Evolutionary conservation across 2,113 vertebrate genomes (phyloP), one percentile per base, ranked within the genome.

Genomic region (Xenopus laevis): DNA sequence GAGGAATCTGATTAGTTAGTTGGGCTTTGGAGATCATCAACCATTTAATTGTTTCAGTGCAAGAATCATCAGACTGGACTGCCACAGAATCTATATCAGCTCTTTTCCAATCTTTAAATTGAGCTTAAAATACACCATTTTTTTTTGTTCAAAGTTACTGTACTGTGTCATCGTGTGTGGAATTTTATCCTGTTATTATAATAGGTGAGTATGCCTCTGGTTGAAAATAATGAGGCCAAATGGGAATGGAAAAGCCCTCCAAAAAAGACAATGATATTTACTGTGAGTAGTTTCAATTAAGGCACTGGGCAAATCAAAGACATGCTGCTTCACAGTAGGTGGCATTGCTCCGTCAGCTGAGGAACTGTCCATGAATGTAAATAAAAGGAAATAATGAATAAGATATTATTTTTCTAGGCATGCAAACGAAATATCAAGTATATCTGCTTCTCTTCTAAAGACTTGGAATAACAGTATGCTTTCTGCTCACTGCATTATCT

Each of bases 211-310:
- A 75, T 75, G 47, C 66, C 50, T 77, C 66, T 65, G 60, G 67
- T 70, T 70, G 59, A 62, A 77, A 77, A 77, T 77, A 77, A 77
- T 77, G 74, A 70, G 74, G 74, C 74, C 74, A 77, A 77, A 70
- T 77, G 74, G 66, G 74, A 77, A 64, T 64, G 59, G 58, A 77
- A 77, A 70, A 45, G 60, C 50, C 74, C 67, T 70, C 52, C 17
- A 52, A 59, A 65, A 62, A 44, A n/a, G 30, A 77, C 62, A 77
- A 64, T 46, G 15, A 30, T 69, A 69, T 76, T 76, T 76, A 50
- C 74, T 69, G 47, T 44, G 59, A 76, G 64, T 23, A 77, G 66
- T 77, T 77, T 77, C 74, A 70, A 77, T 77, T 77, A 77, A 67
- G 45, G 55, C 62, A 64, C 23, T 27, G 33, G 74, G 18, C 45